Evolutionary conservation across 2,888 invertebrate species (phyloP), one percentile per base, ranked within the genome.

Genomic region (Ochropleura plecta): DNA sequence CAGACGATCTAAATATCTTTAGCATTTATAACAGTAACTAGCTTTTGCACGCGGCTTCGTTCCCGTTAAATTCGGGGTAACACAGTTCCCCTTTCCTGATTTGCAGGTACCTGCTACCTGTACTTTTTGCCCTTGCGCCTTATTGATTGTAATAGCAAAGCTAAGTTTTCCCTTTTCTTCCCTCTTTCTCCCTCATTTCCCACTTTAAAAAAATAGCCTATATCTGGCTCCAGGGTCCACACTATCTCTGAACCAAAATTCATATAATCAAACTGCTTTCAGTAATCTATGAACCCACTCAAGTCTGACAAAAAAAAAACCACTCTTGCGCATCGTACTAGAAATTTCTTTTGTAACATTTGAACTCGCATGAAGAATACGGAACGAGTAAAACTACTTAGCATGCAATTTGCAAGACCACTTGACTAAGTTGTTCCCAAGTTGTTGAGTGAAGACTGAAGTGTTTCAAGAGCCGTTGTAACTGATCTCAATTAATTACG

Each of bases 321-420:
- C 18, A 10, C 9, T 9, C 3, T 65, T 18, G 10, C 53, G 18
- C 8, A 42, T 64, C 8, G 8, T 70, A 64, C 49, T 49, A 42
- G 5, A 63, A 16, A 18, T 53, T 48, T 60, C 9, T 18, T 46
- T 14, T 10, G 16, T 69, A 6, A 30, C 20, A 14, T 48, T 42
- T 42, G 6, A 49, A 48, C 14, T 20, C 48, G 6, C n/a, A 20
- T 72, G 12, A 16, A 46, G 46, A 48, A 55, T 55, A 67, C 16
- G 12, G 16, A 55, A 48, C 18, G 20, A 57, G 70, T 59, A 60
- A 5, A 68, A 46, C 46, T 70, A 71, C 20, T 71, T 40, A n/a
- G 30, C 10, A 53, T 62, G 73, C 73, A 53, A 62, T 40, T 73
- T 16, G 40, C 14, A 10, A 46, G 73, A 16, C 71, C 46, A 71